phyloP scores from a whole-genome alignment of 2,888 invertebrate genomes.

The Sarcophaga variegata region DNA sequence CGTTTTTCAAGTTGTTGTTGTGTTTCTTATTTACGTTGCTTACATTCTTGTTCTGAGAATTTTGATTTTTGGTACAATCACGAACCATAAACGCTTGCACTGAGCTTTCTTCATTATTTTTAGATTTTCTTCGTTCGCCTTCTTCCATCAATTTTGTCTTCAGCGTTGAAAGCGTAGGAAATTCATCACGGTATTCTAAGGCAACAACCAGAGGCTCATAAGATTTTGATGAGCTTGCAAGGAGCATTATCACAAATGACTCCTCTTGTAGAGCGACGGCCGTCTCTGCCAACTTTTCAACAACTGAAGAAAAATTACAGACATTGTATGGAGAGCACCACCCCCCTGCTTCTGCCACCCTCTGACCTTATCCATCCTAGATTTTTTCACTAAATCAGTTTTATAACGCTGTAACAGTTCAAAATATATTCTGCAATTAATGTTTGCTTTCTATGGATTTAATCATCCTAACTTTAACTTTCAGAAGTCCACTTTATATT shows the following conservation, averaged over 20 bases:
- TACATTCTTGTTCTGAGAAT: neutral
- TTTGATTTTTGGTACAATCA: neutral
- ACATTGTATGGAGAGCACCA: conserved; percentile 34
- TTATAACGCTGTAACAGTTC: too few species aligned
- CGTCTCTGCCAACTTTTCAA: conserved; percentile 29
- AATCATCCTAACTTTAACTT: too few species aligned
- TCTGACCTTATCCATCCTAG: too few species aligned
- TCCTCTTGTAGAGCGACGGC: conserved; percentile 15
- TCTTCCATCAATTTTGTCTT: conserved; percentile 34
- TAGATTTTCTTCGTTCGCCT: neutral
- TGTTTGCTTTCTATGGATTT: too few species aligned
- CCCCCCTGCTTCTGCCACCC: neutral
- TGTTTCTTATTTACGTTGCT: neutral
- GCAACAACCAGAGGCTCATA: conserved; percentile 43
- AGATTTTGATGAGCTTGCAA: conserved; percentile 5
- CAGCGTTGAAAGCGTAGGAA: conserved; percentile 22
- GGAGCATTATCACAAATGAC: conserved; percentile 30
- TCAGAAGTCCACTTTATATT: too few species aligned
- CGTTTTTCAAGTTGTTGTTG: conserved; percentile 38
- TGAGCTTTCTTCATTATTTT: conserved; percentile 1
- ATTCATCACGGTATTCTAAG: conserved; percentile 17
- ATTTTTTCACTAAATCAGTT: too few species aligned
- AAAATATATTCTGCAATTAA: too few species aligned
- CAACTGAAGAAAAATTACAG: conserved; percentile 16
- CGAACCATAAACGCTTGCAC: neutral